Base-by-base conservation (phyloP, 30 jellyfish, hydroid and myxozoan species). In the Phacellophora camtschatica region DNA sequence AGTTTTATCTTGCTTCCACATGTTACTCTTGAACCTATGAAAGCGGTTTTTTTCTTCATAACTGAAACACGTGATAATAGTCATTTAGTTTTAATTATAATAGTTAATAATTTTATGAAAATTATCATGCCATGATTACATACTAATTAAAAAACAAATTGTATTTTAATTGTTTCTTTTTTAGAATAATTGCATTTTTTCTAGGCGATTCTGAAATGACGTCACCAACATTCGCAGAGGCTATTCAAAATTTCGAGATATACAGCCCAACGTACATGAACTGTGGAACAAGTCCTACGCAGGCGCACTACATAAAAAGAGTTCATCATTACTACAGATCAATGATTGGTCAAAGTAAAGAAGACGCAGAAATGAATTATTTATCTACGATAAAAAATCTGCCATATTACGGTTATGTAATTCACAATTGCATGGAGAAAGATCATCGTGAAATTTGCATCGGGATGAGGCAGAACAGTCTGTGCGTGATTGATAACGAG, bases 221-320 rank as follows among this genome's bases (percentile, higher is more conserved):
- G 20, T 11, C 3, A 46, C 49, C 74, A 5, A 32, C 64, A 56
- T 73, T 50, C 41, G 64, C 22, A 51, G 86, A 73, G 2, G 86
- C 66, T 24, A 55, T 73, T 31, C 74, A 29, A 4, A 19, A 43
- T 33, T 35, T 41, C n/a, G 81, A 77, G n/a, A 37, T 82, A 16
- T 68, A 24, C 61, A 46, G 51, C 73, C 94, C 94, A 22, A 67
- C 94, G 0, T 62, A 18, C 43, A 43, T 82, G 22, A 70, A 71
- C 82, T 70, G 77, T 0, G 82, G 94, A 11, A 61, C 56, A 54
- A 68, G 43, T 49, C 83, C 84, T 6, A 6, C 70, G 3, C 76
- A 82, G 25, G 37, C 86, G 3, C 5, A 16, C 48, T 82, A 82
- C 36, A 28, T 71, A 11, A 54, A 66, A 30, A 43, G 33, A 67